Evolutionary conservation across 2,113 vertebrate species (phyloP), one percentile per base, ranked within the genome.

Genomic region (Onychostoma macrolepis): DNA sequence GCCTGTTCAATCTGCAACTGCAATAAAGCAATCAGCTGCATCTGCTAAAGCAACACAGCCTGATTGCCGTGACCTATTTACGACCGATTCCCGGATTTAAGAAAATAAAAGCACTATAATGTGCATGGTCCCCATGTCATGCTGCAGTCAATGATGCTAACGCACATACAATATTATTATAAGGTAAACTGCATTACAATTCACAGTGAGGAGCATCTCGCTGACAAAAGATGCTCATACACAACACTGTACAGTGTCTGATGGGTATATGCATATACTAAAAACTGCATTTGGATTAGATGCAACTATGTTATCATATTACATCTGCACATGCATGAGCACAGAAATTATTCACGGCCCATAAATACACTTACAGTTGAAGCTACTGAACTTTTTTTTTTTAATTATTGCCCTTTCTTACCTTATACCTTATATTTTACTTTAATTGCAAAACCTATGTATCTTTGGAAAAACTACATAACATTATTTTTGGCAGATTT

Each of bases 51-150:
- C 84, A 87, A 63, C 58, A 36, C 43, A 83, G 69, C 85, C 90
- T 84, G 90, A 92, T 89, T 89, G 76, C 72, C 38, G 80, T 92
- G 91, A 92, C 90, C 91, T 65, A 92, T 87, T 92, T 91, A 67
- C 65, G 83, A 71, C 26, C 19, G 85, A 87, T 89, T 85, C 10
- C 56, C 33, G 81, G 86, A 81, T 81, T 45, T 65, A 81, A 65
- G 58, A 28, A 41, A 45, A 65, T 45, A 45, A 65, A 63, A 63
- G 61, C 80, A 67, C 19, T 33, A 36, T 26, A n/a, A 43, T 45
- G 56, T 26, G 6, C 30, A 56, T 21, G 48, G 10, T 56, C 19
- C 61, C 67, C 53, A 85, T 33, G 26, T 19, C 36, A 48, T 11
- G 26, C 8, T 78, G 30, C 12, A 71, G 38, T 45, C 33, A 28